Base-by-base conservation (phyloP, 2,888 invertebrate species). In the Stenodera caucasica region DNA sequence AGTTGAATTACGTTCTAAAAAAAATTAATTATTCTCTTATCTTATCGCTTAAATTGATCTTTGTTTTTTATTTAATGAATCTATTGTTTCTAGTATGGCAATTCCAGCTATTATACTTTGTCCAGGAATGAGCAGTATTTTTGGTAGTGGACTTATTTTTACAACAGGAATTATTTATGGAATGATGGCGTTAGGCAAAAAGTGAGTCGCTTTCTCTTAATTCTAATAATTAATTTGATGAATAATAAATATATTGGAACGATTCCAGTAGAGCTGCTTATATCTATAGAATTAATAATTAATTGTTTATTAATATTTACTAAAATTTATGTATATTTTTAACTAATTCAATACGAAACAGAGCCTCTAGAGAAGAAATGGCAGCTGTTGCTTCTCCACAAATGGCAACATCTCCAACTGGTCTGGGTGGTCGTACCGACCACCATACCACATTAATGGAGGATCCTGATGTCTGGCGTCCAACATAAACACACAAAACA, bases 181-280 rank as follows among this genome's bases (percentile, higher is more conserved):
- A 72, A 89, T 96, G 88, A 94, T 97, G 92, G 90, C 95, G 55
- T 85, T 97, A 65, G 97, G 97, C 68, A 94, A 90, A 83, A 97
- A 97, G 96, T 96, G 83, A 90, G 94, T 90, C 60, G 49, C 59
- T 60, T 40, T 58, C 55, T 26, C 51, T 55, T 12, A 49, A 18
- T 23, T 9, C n/a, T n/a, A 40, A n/a, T 51, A 51, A 37, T 23
- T 12, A 1, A 29, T 57, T 6, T 26, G 29, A 50, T 9, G 7
- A 50, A 50, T 64, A 59, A 66, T 61, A 50, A 29, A 37, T n/a
- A 49, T 51, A 58, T 15, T 53, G 7, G 15, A 32, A 9, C 2
- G 14, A 9, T 14, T 3, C 33, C 23, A 23, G 35, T 49, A 11
- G 7, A 29, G n/a, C 4, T 2, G 23, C 49, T 33, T 11, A 29